A percentile compares a stretch with the other conserved stretches of the same genome.
Evolutionary conservation across 2,888 invertebrate species (phyloP).

Genomic region (Epinotia brunnichana): DNA sequence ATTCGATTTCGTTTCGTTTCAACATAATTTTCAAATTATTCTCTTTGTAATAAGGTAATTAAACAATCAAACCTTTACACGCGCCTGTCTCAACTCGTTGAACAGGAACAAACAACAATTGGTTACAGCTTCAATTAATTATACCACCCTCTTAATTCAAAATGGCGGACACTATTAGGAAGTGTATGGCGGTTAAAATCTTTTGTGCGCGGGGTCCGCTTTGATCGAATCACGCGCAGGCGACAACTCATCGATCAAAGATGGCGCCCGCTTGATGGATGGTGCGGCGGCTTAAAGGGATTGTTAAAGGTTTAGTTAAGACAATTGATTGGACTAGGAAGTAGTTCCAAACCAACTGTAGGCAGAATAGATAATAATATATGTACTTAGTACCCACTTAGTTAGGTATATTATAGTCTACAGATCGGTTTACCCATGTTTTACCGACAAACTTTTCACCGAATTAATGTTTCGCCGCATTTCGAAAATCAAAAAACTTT

Average conservation of each 20-base stretch:
- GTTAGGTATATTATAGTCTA: too few relatives aligned
- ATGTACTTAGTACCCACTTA: too few relatives aligned
- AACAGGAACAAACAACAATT: slow-evolving; percentile 36
- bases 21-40: too few relatives aligned
- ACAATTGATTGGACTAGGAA: slow-evolving; percentile 10
- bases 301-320: slow-evolving; percentile 20
- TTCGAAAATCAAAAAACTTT: too few relatives aligned
- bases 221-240: slow-evolving; percentile 68
- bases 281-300: slow-evolving; percentile 27
- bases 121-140: slow-evolving; percentile 37
- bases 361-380: too few relatives aligned
- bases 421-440: too few relatives aligned
- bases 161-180: background rate
- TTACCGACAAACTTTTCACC: too few relatives aligned
- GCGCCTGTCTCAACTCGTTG: slow-evolving; percentile 14
- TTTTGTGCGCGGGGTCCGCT: slow-evolving; percentile 52
- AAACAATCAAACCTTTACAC: slow-evolving; percentile 5
- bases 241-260: slow-evolving; percentile 75
- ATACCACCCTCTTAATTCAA: background rate
- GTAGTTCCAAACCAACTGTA: background rate
- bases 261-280: slow-evolving; percentile 77
- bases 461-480: too few relatives aligned
- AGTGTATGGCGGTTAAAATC: slow-evolving; percentile 43
- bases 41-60: slow-evolving; percentile 15
- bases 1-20: too few relatives aligned